Evolutionary conservation across 2,888 invertebrate genomes (phyloP), one percentile per base, ranked within the genome.

Genomic region (Syritta pipiens): DNA sequence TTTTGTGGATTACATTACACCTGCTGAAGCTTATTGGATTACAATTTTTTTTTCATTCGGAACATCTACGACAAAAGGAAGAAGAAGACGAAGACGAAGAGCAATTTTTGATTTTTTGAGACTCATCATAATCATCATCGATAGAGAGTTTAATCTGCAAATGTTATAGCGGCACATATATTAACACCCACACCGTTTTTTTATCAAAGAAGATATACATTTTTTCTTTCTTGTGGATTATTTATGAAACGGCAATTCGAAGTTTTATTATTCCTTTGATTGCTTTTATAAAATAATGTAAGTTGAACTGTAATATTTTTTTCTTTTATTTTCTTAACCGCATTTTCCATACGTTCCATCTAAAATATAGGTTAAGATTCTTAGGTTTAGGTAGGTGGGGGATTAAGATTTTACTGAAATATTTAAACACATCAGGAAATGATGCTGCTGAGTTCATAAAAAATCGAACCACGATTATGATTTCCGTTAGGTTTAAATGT

Each of bases 211-310:
- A 37, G 12, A 10, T 35, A 14, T 35, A 10, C 4, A 14, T 7
- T 7, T 5, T 12, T 6, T 14, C 9, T 17, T 37, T 37, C 14
- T 37, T 32, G 32, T 60, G 77, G 77, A 77, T 77, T 72, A 63
- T 60, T 49, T 28, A 71, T 71, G 37, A 44, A 65, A 62, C 46
- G 63, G 71, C 65, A 65, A 67, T 48, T 65, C 40, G 53, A 77
- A 77, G 65, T 71, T 69, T 55, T 48, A 49, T 48, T 20, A 53
- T 44, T 72, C 37, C 60, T 81, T 69, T 86, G 87, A 86, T 88
- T 87, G 87, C 87, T 87, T 86, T n/a, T 86, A 86, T 83, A 85
- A 85, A 87, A 85, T 83, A 86, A 86, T 85, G 87, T 88, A 86
- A 88, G 87, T 87, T 81, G n/a, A 10, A 48, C 6, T 37, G 20